phyloP scores from a whole-genome alignment of 2,888 invertebrate species.

The Lasioglossum figueresi region DNA sequence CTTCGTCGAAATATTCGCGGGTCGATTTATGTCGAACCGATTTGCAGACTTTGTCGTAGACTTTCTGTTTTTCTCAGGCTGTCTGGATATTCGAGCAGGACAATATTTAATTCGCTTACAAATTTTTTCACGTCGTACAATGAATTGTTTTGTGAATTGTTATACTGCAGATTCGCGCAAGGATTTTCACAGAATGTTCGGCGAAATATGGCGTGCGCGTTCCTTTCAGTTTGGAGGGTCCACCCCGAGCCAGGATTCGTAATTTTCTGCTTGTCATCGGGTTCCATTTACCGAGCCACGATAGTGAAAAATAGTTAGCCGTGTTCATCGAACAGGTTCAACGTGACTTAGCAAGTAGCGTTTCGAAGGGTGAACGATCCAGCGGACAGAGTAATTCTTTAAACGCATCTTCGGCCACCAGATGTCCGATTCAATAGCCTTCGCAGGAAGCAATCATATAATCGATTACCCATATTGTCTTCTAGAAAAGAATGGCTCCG shows the following conservation, averaged over 20 bases:
- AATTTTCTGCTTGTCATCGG: slow-evolving; percentile 63
- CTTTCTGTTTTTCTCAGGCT: neutral
- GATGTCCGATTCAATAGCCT: slow-evolving; percentile 61
- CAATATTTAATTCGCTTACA: neutral
- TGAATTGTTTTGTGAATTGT: too few relatives aligned
- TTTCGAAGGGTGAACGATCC: slow-evolving; percentile 43
- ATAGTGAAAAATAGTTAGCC: slow-evolving; percentile 49
- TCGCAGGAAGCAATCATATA: slow-evolving; percentile 41
- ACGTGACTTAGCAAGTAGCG: slow-evolving; percentile 64
- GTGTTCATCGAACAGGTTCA: slow-evolving; percentile 63
- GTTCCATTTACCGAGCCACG: slow-evolving; percentile 37
- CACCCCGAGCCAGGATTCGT: slow-evolving; percentile 24
- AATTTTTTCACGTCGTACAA: too few relatives aligned
- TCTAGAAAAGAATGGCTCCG: slow-evolving; percentile 7
- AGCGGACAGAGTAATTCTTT: slow-evolving; percentile 63
- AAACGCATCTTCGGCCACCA: slow-evolving; percentile 61
- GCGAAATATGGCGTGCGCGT: neutral
- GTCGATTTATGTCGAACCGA: neutral
- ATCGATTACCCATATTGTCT: slow-evolving; percentile 38
- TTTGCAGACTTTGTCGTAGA: neutral
- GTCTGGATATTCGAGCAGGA: neutral
- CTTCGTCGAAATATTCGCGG: neutral
- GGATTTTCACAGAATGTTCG: neutral
- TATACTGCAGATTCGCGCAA: neutral
- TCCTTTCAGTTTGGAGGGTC: neutral